Percentiles rank a stretch among this genome's conserved stretches.
These are phyloP conservation scores for Eilema depressum DNA, from an alignment of 2,888 invertebrate species.

Conservation along the genomic window DNA sequence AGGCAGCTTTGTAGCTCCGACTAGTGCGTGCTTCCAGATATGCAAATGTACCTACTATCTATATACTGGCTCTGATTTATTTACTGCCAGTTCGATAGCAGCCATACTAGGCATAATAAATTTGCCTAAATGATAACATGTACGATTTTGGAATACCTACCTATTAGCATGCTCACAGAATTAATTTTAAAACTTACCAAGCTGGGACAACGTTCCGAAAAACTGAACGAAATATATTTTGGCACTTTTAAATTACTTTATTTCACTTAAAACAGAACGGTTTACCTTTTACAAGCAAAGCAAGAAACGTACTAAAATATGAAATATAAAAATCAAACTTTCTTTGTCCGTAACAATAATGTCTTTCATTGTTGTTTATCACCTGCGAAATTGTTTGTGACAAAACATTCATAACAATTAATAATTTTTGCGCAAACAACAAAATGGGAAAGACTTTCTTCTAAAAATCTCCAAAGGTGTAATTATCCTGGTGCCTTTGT, in stretches of 20 bases:
- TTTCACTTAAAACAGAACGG: constrained; percentile 6
- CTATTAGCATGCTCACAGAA: constrained; percentile 18
- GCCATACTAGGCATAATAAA: constrained; percentile 20
- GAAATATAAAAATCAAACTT: constrained; percentile 47
- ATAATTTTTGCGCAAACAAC: constrained; percentile 70
- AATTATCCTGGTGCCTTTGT: constrained; percentile 77
- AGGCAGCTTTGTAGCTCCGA: constrained; percentile 76
- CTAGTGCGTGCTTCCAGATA: constrained; percentile 73
- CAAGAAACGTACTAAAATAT: constrained; percentile 47
- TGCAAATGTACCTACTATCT: constrained; percentile 68
- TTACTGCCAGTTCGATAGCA: constrained; percentile 35
- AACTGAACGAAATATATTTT: not conserved
- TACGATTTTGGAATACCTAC: constrained; percentile 22
- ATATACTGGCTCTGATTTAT: constrained; percentile 49
- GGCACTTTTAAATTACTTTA: not conserved
- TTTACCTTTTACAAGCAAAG: constrained; percentile 35
- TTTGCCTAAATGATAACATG: constrained; percentile 29
- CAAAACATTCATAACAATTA: constrained; percentile 53
- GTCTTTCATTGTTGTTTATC: constrained; percentile 35
- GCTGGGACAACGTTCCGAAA: not conserved
- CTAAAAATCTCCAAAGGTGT: constrained; percentile 69
- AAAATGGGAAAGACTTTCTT: constrained; percentile 84
- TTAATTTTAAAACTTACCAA: constrained; percentile 35
- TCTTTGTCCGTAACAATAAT: constrained; percentile 54
- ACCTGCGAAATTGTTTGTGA: constrained; percentile 50